Percentiles rank a stretch among this genome's conserved stretches.
phyloP scores from a whole-genome alignment of 2,113 vertebrate genomes.

The Pygoscelis adeliae region DNA sequence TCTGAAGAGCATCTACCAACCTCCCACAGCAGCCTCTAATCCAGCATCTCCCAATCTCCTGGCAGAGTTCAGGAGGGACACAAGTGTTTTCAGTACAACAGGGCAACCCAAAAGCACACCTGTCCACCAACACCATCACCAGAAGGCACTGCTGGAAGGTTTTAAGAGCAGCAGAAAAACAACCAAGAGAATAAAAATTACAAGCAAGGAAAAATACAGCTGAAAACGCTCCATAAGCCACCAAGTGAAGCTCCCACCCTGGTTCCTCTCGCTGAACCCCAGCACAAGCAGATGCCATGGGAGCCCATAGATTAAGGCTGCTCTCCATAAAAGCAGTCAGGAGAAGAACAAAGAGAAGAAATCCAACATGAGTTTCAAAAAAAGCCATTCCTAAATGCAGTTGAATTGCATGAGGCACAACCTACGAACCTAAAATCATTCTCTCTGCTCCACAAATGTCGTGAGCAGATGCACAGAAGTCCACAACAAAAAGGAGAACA shows the following conservation, averaged over 20 bases:
- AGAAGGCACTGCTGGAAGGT: not conserved
- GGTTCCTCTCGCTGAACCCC: not conserved
- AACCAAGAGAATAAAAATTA: not conserved
- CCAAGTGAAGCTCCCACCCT: not conserved
- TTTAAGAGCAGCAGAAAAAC: not conserved
- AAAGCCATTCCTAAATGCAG: not conserved
- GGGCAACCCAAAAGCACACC: not conserved
- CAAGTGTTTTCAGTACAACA: not conserved
- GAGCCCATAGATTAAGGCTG: not conserved
- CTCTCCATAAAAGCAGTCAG: not conserved
- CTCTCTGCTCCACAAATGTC: not conserved
- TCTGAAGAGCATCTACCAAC: not conserved
- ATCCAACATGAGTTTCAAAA: accelerated
- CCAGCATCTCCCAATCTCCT: not conserved
- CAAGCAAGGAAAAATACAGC: not conserved
- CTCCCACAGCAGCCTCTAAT: not conserved
- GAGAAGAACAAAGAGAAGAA: not conserved
- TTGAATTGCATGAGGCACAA: not conserved
- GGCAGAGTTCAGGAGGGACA: not conserved
- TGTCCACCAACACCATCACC: not conserved
- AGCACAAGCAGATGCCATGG: not conserved
- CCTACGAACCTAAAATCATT: not conserved
- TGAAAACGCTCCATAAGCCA: not conserved
- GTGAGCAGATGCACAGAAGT: not conserved
- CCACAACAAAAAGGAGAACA: not conserved